Evolutionary conservation across 2,797 vertebrate genomes (phyloP), one percentile per base, ranked within the genome.

Genomic region (Danionella dracula): DNA sequence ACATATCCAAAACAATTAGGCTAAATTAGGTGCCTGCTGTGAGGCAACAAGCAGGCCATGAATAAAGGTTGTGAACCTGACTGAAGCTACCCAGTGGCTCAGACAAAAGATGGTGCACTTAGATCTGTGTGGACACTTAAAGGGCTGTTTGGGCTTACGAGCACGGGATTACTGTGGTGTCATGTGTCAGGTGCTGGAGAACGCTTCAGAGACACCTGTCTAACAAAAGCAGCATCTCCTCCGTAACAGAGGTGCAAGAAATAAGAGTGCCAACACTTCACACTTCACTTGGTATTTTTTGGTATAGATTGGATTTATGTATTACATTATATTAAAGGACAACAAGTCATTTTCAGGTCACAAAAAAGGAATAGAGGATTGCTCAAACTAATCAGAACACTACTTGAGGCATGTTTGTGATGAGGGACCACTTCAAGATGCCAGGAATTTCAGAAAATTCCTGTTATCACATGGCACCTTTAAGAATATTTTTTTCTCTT

Each of bases 131-230:
- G 67, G 27, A 65, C 75, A 79, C 82, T 86, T 70, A 77, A 79
- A 81, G 81, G 71, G 66, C 48, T 83, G 64, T 76, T 81, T 82
- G 60, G 59, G 72, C 77, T 84, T 83, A 85, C 84, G 78, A 81
- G 82, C 51, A 40, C 27, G 56, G 79, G 85, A 87, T 87, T 84
- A 87, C 82, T 75, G 76, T 46, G 76, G 84, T 86, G 83, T 89
- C 85, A 66, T 72, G 81, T 87, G 78, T 88, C 86, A 76, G 81
- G 73, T 77, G 70, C 32, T 35, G 23, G 71, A 82, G 73, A 70
- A 42, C 68, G 76, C 77, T 77, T 62, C 73, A 71, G 63, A 82
- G 82, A 76, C 83, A 86, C 86, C 83, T 84, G 80, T 73, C 76
- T 42, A 31, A 50, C 11, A 35, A 73, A 48, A 27, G 23, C 23